These are phyloP conservation scores for Amaurobius ferox DNA, from an alignment of 2,888 invertebrate species.

Conservation along the genomic window DNA sequence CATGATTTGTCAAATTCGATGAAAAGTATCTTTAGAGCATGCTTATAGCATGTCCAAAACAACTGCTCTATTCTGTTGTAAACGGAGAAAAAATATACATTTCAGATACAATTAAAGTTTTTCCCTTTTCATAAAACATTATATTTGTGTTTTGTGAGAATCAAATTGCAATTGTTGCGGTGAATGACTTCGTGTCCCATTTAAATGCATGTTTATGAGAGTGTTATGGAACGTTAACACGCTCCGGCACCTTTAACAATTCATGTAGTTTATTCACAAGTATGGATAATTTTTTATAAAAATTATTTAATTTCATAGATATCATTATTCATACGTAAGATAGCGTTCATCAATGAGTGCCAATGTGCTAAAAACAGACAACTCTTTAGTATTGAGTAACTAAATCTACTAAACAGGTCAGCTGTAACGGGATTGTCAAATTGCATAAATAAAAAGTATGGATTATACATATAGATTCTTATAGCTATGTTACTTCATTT, in stretches of 20 bases:
- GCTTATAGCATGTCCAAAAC: no score
- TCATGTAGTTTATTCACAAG: no score
- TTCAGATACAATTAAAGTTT: no score
- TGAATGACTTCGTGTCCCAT: not conserved
- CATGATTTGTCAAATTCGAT: no score
- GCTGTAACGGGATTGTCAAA: conserved; percentile 62
- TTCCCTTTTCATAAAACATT: no score
- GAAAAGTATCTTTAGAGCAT: no score
- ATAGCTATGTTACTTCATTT: not conserved
- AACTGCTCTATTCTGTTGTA: no score
- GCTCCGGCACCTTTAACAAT: no score
- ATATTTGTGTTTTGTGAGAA: no score
- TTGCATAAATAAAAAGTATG: not conserved
- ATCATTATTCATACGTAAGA: conserved; percentile 38
- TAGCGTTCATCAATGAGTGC: conserved; percentile 42
- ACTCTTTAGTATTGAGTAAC: conserved; percentile 63
- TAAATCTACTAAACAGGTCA: conserved; percentile 65
- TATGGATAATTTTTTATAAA: no score
- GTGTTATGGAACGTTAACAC: no score
- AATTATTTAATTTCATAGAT: conserved; percentile 10
- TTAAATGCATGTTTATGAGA: not conserved
- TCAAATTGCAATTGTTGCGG: not conserved
- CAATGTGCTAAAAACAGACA: conserved; percentile 68
- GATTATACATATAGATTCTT: not conserved
- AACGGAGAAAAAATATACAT: no score